Conservation (phyloP, 2,113 vertebrate species). For the Stictonetta naevosa region DNA sequence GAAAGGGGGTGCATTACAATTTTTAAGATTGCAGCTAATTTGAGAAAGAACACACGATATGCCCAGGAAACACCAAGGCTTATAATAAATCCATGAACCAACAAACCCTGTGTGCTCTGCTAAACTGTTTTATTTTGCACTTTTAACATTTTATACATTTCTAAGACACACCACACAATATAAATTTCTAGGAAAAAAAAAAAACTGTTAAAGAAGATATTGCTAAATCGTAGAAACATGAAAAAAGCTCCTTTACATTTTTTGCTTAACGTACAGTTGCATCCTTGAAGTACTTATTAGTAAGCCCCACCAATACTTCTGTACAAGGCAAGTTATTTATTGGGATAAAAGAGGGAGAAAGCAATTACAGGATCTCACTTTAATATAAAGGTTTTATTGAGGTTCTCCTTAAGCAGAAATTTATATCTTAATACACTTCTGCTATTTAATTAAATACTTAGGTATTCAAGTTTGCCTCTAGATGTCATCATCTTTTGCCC, state of each 20-base stretch:
- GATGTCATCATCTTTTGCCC: not conserved
- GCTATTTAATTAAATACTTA: not conserved
- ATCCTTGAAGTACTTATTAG: not conserved
- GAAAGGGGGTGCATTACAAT: not conserved
- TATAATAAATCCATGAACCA: not conserved
- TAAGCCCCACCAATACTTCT: not conserved
- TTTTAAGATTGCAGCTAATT: not conserved
- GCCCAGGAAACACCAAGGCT: not conserved
- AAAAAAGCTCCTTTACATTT: accelerated
- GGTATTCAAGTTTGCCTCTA: not conserved
- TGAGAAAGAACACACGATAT: not conserved
- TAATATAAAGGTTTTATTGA: not conserved
- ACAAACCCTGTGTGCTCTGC: not conserved
- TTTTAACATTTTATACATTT: not conserved
- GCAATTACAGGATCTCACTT: not conserved
- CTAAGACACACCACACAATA: not conserved
- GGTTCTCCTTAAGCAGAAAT: not conserved
- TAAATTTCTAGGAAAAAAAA: not conserved
- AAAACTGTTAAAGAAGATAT: not conserved
- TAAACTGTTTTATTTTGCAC: not conserved
- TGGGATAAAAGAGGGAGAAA: not conserved
- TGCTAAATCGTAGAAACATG: not conserved
- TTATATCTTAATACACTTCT: not conserved
- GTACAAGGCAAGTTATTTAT: not conserved
- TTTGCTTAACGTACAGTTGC: not conserved